Conservation (phyloP, 2,888 invertebrate species). For the Andrena trimmerana region DNA sequence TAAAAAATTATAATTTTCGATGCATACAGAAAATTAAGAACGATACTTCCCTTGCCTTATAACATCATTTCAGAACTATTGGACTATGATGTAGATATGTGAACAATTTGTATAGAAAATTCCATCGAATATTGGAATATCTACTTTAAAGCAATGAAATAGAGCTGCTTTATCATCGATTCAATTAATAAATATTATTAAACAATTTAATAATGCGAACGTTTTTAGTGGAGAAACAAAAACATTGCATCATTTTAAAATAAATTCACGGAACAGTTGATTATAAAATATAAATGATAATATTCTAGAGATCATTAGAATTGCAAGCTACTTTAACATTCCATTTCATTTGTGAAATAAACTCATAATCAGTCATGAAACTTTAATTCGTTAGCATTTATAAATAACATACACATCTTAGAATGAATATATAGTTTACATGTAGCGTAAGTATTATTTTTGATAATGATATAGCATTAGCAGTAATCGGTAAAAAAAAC, state of each 20-base stretch:
- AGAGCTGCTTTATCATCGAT: constrained; percentile 4
- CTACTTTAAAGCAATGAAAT: constrained; percentile 27
- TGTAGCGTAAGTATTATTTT: constrained; percentile 33
- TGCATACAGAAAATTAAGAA: constrained; percentile 37
- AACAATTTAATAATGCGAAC: not conserved
- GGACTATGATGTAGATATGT: constrained; percentile 11
- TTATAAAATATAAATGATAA: not conserved
- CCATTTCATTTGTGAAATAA: constrained; percentile 30
- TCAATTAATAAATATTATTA: constrained; percentile 19
- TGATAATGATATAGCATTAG: constrained; percentile 19
- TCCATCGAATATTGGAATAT: constrained; percentile 1
- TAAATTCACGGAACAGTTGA: not conserved
- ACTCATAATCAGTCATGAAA: constrained; percentile 35
- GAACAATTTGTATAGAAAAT: not conserved
- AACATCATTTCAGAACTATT: constrained; percentile 51
- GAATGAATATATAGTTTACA: constrained; percentile 11
- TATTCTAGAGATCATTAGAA: constrained; percentile 32
- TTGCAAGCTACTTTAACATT: constrained; percentile 19
- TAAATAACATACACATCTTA: constrained; percentile 27
- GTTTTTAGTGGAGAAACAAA: not conserved
- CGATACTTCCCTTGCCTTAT: constrained; percentile 5
- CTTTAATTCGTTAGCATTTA: constrained; percentile 38
- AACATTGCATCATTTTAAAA: constrained; percentile 13
- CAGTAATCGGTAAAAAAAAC: constrained; percentile 19
- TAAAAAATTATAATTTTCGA: constrained; percentile 69